phyloP scores from a whole-genome alignment of 2,113 vertebrate species.

The Gobius niger region DNA sequence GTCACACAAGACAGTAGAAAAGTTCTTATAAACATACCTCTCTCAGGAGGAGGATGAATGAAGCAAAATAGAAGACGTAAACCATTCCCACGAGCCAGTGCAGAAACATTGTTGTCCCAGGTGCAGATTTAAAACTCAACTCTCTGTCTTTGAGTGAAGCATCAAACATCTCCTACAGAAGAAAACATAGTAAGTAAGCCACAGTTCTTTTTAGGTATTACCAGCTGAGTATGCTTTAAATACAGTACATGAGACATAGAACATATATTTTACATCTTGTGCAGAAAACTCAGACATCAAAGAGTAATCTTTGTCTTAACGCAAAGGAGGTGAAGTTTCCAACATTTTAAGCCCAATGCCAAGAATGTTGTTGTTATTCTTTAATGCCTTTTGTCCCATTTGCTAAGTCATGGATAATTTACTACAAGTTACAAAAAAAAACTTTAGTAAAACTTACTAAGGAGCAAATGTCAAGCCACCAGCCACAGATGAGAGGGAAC shows the following conservation, averaged over 20 bases:
- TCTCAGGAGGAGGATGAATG: conserved; percentile 95
- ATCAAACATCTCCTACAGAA: conserved; percentile 95
- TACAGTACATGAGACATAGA: neutral
- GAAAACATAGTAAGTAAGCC: neutral
- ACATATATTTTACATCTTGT: neutral
- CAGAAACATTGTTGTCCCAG: conserved; percentile 98
- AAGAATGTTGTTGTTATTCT: neutral
- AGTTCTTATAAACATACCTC: conserved; percentile 77
- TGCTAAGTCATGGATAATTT: neutral
- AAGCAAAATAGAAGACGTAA: conserved; percentile 98
- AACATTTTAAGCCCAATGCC: neutral
- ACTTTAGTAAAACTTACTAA: conserved; percentile 75
- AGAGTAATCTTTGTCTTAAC: neutral
- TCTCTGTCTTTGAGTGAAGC: conserved; percentile 96
- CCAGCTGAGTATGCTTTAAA: neutral
- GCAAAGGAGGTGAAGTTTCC: neutral
- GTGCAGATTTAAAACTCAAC: conserved; percentile 95
- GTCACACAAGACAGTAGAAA: neutral
- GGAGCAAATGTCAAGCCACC: conserved; percentile 99
- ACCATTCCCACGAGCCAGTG: conserved; percentile 99
- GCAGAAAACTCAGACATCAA: no score
- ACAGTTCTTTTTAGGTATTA: neutral
- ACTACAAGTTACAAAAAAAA: neutral
- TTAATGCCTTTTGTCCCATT: neutral
- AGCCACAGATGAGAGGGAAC: conserved; percentile 98